Evolutionary conservation across 2,797 vertebrate species (phyloP).

Genomic region (Tympanoctomys barrerae): DNA sequence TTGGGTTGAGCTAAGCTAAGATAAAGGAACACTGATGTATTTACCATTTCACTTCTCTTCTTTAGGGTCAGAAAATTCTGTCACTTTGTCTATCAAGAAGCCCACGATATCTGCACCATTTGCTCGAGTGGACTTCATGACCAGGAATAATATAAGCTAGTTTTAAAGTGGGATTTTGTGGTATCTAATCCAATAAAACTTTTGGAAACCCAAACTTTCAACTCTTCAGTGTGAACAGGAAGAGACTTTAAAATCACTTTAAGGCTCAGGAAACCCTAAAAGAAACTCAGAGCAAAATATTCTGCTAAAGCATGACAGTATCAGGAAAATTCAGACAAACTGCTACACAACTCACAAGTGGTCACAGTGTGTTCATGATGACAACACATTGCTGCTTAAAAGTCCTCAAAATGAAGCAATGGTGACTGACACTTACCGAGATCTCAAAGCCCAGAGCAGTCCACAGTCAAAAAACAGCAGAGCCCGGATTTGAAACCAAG

Average conservation of each 20-base stretch:
- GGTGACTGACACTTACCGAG: background rate
- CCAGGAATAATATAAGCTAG: background rate
- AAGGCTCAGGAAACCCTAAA: conserved; percentile 1
- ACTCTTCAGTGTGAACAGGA: background rate
- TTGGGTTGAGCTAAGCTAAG: background rate
- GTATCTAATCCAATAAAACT: background rate
- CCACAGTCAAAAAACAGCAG: background rate
- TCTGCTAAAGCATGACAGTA: background rate
- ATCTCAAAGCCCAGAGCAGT: background rate
- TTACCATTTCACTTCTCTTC: background rate
- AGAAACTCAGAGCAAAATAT: conserved; percentile 36
- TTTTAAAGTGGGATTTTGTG: conserved; percentile 14
- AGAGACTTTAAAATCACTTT: conserved; percentile 34
- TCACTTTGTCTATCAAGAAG: background rate
- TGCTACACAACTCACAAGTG: background rate
- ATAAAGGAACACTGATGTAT: background rate
- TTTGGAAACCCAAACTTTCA: background rate
- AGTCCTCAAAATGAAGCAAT: background rate
- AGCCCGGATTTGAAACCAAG: background rate
- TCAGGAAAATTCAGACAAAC: conserved; percentile 11
- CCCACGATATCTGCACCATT: background rate
- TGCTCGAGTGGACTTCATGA: background rate
- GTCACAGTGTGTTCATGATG: background rate
- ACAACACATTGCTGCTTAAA: background rate
- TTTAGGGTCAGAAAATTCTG: conserved; percentile 15